phyloP scores from a whole-genome alignment of 1,140 invertebrate genomes.

The Drosophila littoralis region DNA sequence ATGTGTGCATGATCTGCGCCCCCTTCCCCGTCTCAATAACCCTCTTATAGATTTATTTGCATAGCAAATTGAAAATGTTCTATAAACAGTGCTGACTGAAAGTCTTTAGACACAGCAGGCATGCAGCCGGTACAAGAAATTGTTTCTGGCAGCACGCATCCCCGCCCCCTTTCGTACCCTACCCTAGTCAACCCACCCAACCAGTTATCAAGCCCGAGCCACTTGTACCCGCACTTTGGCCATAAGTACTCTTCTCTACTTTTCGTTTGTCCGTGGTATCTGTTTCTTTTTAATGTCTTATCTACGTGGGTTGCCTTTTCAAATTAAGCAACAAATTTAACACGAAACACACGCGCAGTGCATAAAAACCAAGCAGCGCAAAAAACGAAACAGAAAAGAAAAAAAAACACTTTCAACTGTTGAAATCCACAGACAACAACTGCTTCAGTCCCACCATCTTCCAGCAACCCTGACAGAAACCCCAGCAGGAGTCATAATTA shows the following conservation, averaged over 20 bases:
- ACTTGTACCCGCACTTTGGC: constrained; percentile 4
- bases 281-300: constrained; percentile 71
- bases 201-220: neutral
- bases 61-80: constrained; percentile 70
- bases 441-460: neutral
- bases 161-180: neutral
- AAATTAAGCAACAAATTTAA: constrained; percentile 71
- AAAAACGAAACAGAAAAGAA: constrained; percentile 18
- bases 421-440: constrained; percentile 32
- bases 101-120: constrained; percentile 12
- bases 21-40: neutral
- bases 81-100: constrained; percentile 35
- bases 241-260: constrained; percentile 23
- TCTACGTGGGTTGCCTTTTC: constrained; percentile 62
- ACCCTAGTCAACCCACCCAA: neutral
- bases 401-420: constrained; percentile 35
- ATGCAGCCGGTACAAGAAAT: constrained; percentile 3
- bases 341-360: constrained; percentile 72
- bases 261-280: constrained; percentile 37
- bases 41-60: constrained; percentile 57
- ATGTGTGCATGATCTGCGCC: constrained; percentile 49
- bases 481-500: constrained; percentile 66
- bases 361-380: constrained; percentile 71
- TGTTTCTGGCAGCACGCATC: neutral
- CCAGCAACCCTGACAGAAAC: constrained; percentile 6